phyloP scores from a whole-genome alignment of 2,113 vertebrate species.

The Oncorhynchus masou region DNA sequence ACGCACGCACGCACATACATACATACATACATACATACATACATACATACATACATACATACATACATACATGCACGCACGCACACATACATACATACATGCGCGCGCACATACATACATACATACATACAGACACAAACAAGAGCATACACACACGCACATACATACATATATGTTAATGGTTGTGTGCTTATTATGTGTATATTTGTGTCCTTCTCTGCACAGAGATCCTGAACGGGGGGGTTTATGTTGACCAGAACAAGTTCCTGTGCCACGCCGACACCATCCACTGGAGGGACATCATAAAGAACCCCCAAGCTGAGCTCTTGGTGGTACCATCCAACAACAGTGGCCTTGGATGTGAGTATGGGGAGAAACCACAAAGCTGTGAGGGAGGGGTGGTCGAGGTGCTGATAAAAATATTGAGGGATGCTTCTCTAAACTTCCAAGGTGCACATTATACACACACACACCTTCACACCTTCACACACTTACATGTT shows the following conservation, averaged over 20 bases:
- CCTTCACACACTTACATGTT: neutral
- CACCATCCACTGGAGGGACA: constrained; percentile 96
- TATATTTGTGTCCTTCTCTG: constrained; percentile 22
- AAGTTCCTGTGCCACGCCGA: constrained; percentile 94
- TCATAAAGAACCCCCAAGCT: constrained; percentile 88
- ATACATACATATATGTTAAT: neutral
- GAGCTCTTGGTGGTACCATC: constrained; percentile 92
- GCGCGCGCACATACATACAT: too few relatives aligned
- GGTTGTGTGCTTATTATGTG: too few relatives aligned
- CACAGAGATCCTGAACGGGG: constrained; percentile 93
- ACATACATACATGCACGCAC: neutral
- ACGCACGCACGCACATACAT: too few relatives aligned
- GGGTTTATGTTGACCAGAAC: constrained; percentile 95
- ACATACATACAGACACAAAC: too few relatives aligned
- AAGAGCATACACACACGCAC: too few relatives aligned
- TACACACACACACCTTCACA: neutral
- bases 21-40: neutral
- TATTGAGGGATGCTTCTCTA: neutral
- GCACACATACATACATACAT: too few relatives aligned
- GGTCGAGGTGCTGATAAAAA: neutral
- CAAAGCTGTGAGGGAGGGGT: neutral
- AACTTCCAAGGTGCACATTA: neutral
- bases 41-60: too few relatives aligned
- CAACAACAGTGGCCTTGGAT: constrained; percentile 89
- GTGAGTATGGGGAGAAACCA: constrained; percentile 74